Base-by-base conservation (phyloP, 2,888 invertebrate species). In the Pogonocherus hispidulus region DNA sequence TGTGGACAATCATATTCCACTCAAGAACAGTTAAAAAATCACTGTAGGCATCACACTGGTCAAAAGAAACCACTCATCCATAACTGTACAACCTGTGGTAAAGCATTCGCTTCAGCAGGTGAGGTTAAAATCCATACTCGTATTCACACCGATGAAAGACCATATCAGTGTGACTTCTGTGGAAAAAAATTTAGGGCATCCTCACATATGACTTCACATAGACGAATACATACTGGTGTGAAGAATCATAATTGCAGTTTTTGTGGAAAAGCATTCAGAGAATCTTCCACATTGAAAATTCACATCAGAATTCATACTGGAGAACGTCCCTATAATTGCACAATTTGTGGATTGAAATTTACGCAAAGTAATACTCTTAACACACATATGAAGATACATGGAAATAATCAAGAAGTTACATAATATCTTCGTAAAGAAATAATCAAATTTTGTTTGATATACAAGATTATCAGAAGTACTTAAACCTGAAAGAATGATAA, bases 201-300 rank as follows among this genome's bases (percentile, higher is more conserved):
- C 27, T 88, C 88, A 0, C 78, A 80, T 55, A 76, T 80, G 77
- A 79, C 77, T 3, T 77, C 79, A 1, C 80, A 80, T 67, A 70
- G 78, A 18, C 66, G 77, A 65, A 79, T 79, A 62, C 80, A 80
- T 51, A 80, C 80, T 0, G 80, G 80, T 0, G 79, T 79, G 51
- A 79, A 74, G 20, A 76, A 74, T 5, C 76, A 79, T 57, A 63
- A 54, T 57, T 80, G 79, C 49, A 63, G 52, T 19, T 78, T 74
- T 67, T 80, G 80, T 59, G 78, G 78, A 11, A 80, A 77, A 60
- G 72, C 76, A 18, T 80, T 80, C 52, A 71, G 78, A 47, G 78
- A 79, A 63, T 75, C 78, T 1, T 81, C 80, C 1, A 75, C 75
- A 14, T 69, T 81, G 51, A 80, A 77, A 63, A 76, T 77, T 41